Evolutionary conservation across 1,140 invertebrate genomes (phyloP).

Genomic region (Zaprionus vittiger): DNA sequence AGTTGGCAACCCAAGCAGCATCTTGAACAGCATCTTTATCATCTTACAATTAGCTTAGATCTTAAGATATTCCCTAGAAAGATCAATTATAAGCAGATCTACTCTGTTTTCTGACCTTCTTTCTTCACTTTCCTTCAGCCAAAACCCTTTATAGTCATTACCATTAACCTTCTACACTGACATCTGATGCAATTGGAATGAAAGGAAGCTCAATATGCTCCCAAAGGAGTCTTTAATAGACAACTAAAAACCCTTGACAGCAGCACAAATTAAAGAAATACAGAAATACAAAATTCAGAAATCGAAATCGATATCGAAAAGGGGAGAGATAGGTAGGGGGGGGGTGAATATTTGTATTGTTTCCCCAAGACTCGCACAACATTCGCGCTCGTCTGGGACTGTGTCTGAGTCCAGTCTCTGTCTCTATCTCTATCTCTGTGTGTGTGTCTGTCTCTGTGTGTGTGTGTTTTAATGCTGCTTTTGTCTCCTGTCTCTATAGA

Average conservation of each 20-base stretch:
- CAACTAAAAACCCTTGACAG: neutral
- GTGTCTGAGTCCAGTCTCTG: neutral
- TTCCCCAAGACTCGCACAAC: slow-evolving; percentile 1
- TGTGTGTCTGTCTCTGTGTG: neutral
- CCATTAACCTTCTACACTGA: neutral
- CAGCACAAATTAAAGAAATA: neutral
- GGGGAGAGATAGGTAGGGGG: too few species aligned
- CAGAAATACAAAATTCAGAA: neutral
- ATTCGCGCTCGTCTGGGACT: neutral
- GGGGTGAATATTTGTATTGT: neutral
- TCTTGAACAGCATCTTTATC: neutral
- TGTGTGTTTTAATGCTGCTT: slow-evolving; percentile 19
- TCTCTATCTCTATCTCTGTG: neutral
- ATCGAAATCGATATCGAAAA: neutral
- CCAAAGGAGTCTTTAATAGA: neutral
- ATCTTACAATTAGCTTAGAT: neutral
- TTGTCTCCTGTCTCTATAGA: slow-evolving; percentile 12
- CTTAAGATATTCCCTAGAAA: too few species aligned
- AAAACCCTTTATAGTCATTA: neutral
- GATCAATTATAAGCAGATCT: too few species aligned
- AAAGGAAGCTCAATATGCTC: neutral
- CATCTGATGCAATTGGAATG: neutral
- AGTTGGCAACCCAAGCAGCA: neutral
- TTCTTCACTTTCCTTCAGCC: neutral
- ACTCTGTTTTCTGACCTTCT: neutral